Percentiles rank a stretch among this genome's conserved stretches.
phyloP scores from a whole-genome alignment of 2,113 vertebrate species.

The Conger conger region DNA sequence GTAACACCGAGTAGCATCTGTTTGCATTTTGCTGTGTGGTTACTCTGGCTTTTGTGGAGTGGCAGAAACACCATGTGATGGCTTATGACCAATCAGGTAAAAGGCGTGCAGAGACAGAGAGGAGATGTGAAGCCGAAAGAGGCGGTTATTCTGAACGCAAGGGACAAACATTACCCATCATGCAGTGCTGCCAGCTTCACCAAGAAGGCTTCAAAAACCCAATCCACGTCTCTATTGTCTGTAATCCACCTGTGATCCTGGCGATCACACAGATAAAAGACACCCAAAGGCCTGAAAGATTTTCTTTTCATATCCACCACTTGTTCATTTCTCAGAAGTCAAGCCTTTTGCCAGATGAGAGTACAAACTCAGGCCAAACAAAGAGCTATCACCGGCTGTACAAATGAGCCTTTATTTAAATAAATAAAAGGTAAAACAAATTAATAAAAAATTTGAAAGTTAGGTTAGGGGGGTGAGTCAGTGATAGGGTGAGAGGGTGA shows the following conservation, averaged over 20 bases:
- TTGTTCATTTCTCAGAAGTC: background rate
- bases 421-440: no score
- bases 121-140: background rate
- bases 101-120: background rate
- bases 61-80: background rate
- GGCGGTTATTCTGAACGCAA: background rate
- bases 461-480: no score
- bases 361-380: conserved; percentile 46
- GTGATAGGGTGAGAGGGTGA: no score
- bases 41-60: conserved; percentile 47
- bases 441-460: no score
- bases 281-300: background rate
- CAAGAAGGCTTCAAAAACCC: background rate
- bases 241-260: background rate
- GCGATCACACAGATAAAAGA: background rate
- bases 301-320: background rate
- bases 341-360: conserved; percentile 49
- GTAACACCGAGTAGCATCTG: conserved; percentile 25
- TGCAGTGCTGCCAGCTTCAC: background rate
- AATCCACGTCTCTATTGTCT: background rate
- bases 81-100: background rate
- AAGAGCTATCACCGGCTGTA: conserved; percentile 41
- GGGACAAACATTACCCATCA: background rate
- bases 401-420: conserved; percentile 42
- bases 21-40: conserved; percentile 45